These are phyloP conservation scores for Dendrocopos noguchii DNA, from an alignment of 2,113 vertebrate genomes.

Conservation along the genomic window DNA sequence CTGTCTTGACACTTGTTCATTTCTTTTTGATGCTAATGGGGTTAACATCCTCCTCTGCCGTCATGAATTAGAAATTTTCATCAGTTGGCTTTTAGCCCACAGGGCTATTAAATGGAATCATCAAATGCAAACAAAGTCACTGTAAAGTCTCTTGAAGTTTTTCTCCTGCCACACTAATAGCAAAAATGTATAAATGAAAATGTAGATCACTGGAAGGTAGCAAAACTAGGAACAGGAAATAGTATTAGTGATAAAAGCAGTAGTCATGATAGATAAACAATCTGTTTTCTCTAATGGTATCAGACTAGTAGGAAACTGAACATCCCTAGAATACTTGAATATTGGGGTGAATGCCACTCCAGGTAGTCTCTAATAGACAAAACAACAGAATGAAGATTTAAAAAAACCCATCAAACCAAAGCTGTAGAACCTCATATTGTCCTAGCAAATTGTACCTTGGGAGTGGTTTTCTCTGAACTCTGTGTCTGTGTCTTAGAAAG, in stretches of 20 bases:
- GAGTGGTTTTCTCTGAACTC: not conserved
- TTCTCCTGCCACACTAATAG: not conserved
- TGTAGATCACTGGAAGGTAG: not conserved
- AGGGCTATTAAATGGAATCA: conserved; percentile 26
- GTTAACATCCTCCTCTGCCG: conserved; percentile 47
- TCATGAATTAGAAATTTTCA: conserved; percentile 33
- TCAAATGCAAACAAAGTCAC: not conserved
- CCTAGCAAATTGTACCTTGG: not conserved
- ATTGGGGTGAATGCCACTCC: not conserved
- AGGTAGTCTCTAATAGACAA: not conserved
- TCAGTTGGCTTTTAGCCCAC: not conserved
- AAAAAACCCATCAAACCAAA: not conserved
- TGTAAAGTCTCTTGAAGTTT: not conserved
- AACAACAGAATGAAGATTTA: not conserved
- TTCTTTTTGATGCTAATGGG: conserved; percentile 55
- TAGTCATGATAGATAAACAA: not conserved
- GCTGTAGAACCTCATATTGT: not conserved
- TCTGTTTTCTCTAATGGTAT: not conserved
- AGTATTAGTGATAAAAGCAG: not conserved
- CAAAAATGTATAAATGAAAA: not conserved
- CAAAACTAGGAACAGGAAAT: not conserved
- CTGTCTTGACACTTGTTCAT: conserved; percentile 47
- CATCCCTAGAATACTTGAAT: not conserved
- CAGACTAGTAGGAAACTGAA: not conserved
- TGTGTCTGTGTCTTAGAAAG: not conserved